Evolutionary conservation across 1,140 invertebrate genomes (phyloP), one percentile per base, ranked within the genome.

Genomic region (Acyrthosiphon pisum): DNA sequence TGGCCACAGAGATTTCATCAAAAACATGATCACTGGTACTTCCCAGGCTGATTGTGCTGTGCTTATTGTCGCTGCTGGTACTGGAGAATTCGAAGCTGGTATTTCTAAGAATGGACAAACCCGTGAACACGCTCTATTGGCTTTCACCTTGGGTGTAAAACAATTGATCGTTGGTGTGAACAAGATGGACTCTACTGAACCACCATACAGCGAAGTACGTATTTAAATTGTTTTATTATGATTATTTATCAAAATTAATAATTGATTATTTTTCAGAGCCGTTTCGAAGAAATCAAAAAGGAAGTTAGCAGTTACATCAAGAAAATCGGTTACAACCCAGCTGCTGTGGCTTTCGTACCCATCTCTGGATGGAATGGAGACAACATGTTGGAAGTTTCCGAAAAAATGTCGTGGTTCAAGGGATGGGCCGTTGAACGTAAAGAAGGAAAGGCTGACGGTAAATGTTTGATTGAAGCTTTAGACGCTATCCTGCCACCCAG

Each of bases 1-100:
- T 26, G 99, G 99, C 23, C 99, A 99, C 96, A 97, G 99, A 95
- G 99, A 99, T 97, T 99, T 99, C 97, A 99, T 99, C 96, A 99
- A 99, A 96, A 99, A 99, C 97, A 99, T 99, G 99, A 99, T 99
- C 95, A 99, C 99, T 90, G 99, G 99, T 93, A 99, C 99, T 26
- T 99, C 98, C 53, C 98, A 99, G 96, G 99, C 99, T 94, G 99
- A 99, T 96, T 99, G 99, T 96, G 99, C 99, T 93, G 99, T 99
- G 76, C 95, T 99, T 94, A 99, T 99, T 94, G 99, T 99, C 44
- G 99, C 99, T 94, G 98, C 99, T 90, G 99, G 99, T 95, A 99
- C 98, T 94, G 99, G 99, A 94, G 99, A 99, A 96, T 99, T 99
- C 95, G 99, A 99, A 96, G 99, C 99, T 94, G 99, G 99, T 95